Base-by-base conservation (phyloP, 1,140 invertebrate species). In the Ganaspis sp. region DNA sequence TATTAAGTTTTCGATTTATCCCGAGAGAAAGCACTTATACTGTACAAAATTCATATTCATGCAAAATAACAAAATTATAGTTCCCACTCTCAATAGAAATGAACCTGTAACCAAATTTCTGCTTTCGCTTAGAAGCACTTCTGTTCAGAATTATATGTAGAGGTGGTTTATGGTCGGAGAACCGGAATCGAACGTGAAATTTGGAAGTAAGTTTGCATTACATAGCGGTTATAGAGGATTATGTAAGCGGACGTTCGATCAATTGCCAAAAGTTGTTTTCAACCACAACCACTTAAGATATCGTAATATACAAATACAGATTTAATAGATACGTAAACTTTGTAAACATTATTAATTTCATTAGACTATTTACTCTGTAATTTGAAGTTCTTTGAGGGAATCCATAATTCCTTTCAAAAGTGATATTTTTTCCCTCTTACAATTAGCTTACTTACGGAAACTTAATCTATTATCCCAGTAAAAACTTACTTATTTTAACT, bases 31-130 rank as follows among this genome's bases (percentile, higher is more conserved):
- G 45, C 45, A 17, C 17, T 11, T n/a, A 6, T 9, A 19, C 17
- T 1, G 15, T 11, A n/a, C 23, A 3, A 15, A 11, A 29, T 29
- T 29, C 54, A n/a, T 26, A 64, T 64, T 64, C 58, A 64, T 8
- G 12, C 21, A 64, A 64, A 64, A 29, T 64, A 64, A 64, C 26
- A 29, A 64, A 64, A 26, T 64, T 64, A 64, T 64, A n/a, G 58
- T 64, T 34, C 12, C 58, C 15, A 2, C 58, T 29, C n/a, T 64
- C 23, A 64, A 64, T 64, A 29, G 58, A 6, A 54, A 54, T 19
- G 12, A 29, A 64, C 58, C 11, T 29, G 26, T 64, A 29, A 64
- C 58, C 26, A 6, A 64, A 64, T 64, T 64, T 64, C 58, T 29
- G 4, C 58, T 29, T 34, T 29, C 23, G 23, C 58, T 64, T 64